Percentiles rank a stretch among this genome's conserved stretches.
Conservation (phyloP, 2,888 invertebrate species). For the Nephrotoma flavescens region DNA sequence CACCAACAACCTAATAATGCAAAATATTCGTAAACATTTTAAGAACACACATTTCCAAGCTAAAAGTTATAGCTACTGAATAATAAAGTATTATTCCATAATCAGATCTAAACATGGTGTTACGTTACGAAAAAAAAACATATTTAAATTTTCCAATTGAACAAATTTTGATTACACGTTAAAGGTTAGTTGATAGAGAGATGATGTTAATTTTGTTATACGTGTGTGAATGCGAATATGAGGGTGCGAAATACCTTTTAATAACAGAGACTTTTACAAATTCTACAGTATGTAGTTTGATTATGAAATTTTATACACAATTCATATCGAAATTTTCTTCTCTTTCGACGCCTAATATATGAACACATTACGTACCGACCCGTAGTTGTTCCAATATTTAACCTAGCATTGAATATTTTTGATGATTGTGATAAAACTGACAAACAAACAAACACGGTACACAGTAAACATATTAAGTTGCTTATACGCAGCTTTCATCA, state of each 20-base stretch:
- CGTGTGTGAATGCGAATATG: neutral
- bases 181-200: neutral
- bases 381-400: neutral
- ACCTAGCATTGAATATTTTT: neutral
- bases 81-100: too few species aligned
- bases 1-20: too few species aligned
- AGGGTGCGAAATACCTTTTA: neutral
- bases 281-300: neutral
- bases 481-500: neutral
- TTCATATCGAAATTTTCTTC: neutral
- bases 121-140: neutral
- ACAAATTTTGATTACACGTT: neutral
- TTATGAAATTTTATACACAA: neutral
- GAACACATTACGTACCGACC: neutral
- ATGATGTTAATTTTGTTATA: neutral
- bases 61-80: too few species aligned
- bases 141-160: neutral
- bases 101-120: too few species aligned
- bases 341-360: neutral
- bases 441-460: neutral
- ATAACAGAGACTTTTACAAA: neutral
- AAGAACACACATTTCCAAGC: too few species aligned
- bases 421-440: neutral
- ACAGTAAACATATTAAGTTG: neutral
- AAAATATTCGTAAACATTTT: too few species aligned